Percentiles rank a stretch among this genome's conserved stretches.
These are phyloP conservation scores for Platysteira castanea DNA, from an alignment of 2,113 vertebrate species.

Conservation along the genomic window DNA sequence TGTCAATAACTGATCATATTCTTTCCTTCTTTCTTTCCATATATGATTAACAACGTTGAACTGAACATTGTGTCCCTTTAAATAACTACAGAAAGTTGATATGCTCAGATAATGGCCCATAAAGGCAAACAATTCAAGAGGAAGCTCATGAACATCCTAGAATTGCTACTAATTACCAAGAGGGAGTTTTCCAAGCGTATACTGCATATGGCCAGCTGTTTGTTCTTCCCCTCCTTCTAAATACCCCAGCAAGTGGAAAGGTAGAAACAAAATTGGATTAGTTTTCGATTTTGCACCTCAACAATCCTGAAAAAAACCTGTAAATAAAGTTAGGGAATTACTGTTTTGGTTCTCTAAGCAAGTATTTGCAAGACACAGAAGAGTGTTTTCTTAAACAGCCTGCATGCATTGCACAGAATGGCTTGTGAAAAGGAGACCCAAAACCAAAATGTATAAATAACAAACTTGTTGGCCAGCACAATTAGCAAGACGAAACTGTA, in stretches of 20 bases:
- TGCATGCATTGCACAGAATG: background rate
- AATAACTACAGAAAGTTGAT: background rate
- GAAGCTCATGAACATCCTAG: background rate
- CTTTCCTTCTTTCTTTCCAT: background rate
- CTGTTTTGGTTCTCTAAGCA: background rate
- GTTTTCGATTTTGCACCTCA: background rate
- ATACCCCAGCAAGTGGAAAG: background rate
- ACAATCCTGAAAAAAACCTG: background rate
- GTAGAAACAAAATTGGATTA: background rate
- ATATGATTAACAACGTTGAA: background rate
- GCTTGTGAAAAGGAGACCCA: background rate
- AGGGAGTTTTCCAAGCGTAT: background rate
- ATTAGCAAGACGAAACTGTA: background rate
- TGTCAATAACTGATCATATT: background rate
- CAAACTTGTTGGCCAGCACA: background rate
- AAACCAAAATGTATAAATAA: background rate
- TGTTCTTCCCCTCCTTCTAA: background rate
- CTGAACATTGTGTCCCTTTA: background rate
- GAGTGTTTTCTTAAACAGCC: background rate
- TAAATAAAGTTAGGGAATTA: background rate
- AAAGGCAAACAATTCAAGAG: background rate
- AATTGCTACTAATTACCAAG: background rate
- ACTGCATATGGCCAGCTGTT: background rate
- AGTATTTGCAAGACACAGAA: background rate
- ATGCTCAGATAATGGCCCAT: background rate